Evolutionary conservation across 2,113 vertebrate species (phyloP).

Genomic region (Loxodonta africana): DNA sequence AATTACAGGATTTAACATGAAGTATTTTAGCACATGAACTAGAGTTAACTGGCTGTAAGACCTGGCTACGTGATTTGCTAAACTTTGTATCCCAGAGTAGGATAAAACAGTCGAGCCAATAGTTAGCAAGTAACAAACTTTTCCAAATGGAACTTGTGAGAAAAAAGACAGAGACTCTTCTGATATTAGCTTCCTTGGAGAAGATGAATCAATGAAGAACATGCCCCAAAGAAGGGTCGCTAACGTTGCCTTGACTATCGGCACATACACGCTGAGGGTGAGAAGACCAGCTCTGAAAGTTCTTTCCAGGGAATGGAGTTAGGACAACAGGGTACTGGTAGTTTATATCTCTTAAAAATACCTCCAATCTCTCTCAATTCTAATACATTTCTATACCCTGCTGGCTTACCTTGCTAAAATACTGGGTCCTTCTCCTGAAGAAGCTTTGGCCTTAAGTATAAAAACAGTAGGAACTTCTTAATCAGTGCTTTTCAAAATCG

Average conservation of each 20-base stretch:
- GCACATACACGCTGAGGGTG: not conserved
- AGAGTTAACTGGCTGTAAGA: not conserved
- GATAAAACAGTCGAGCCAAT: not conserved
- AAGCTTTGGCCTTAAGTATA: not conserved
- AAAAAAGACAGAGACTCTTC: not conserved
- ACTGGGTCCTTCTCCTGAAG: not conserved
- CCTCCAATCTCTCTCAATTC: not conserved
- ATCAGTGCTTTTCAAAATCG: not conserved
- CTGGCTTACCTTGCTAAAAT: not conserved
- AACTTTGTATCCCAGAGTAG: conserved; percentile 3
- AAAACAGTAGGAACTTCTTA: conserved; percentile 1
- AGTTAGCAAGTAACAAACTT: not conserved
- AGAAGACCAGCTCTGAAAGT: not conserved
- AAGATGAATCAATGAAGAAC: not conserved
- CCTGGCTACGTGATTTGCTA: not conserved
- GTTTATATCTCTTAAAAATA: not conserved
- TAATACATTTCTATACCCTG: not conserved
- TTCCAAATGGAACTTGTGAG: not conserved
- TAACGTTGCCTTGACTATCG: not conserved
- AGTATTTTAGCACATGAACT: not conserved
- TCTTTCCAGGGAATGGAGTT: not conserved
- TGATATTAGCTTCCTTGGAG: not conserved
- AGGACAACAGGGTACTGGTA: not conserved
- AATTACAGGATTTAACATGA: not conserved
- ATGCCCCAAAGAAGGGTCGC: not conserved